Evolutionary conservation across 2,113 vertebrate species (phyloP).

Genomic region (Mormoops blainvillei): DNA sequence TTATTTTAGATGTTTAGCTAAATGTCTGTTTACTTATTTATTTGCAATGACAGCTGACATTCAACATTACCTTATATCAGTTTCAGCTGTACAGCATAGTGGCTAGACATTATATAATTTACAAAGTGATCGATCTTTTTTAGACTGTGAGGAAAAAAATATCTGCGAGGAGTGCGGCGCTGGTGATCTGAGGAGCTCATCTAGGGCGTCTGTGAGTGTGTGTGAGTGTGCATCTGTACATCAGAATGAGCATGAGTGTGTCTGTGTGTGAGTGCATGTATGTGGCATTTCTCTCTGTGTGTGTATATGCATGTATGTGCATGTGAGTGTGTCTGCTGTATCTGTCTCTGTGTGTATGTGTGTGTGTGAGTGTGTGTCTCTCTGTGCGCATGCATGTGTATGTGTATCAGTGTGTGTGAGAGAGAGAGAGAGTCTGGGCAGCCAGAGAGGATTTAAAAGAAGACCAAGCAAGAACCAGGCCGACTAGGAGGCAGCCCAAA

Average conservation of each 20-base stretch:
- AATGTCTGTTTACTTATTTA: background rate
- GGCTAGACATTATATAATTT: background rate
- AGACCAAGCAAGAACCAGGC: background rate
- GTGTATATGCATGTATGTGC: background rate
- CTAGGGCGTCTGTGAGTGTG: background rate
- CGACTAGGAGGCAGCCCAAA: background rate
- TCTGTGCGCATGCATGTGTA: background rate
- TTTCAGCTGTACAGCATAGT: background rate
- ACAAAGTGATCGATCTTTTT: background rate
- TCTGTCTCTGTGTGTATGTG: background rate
- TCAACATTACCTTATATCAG: background rate
- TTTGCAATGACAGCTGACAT: background rate
- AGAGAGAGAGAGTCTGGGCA: background rate
- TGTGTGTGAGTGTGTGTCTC: background rate
- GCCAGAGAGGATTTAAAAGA: background rate
- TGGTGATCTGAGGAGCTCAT: background rate
- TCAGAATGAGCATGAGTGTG: background rate
- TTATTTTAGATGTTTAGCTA: background rate
- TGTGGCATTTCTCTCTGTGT: too few relatives aligned
- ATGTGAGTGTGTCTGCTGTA: background rate
- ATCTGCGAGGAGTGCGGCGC: background rate
- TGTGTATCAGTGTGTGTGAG: too few relatives aligned
- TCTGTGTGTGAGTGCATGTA: too few relatives aligned
- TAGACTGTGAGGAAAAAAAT: background rate
- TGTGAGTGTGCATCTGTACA: background rate